phyloP scores from a whole-genome alignment of 1,140 invertebrate genomes.

The Chlorops oryzae region DNA sequence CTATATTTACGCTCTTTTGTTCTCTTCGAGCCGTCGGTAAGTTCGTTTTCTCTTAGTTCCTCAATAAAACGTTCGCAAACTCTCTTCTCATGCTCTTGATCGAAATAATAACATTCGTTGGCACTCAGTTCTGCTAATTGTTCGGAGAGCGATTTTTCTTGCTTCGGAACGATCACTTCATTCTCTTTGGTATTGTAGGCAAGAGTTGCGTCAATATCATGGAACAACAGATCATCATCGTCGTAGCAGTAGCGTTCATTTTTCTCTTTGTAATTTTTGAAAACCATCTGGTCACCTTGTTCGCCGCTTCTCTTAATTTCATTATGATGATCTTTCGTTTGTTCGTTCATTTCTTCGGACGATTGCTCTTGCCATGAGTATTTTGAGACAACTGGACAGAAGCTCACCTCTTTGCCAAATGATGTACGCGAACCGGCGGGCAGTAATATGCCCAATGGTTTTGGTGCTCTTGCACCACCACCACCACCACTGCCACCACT shows the following conservation, averaged over 20 bases:
- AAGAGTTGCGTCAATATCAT: constrained; percentile 34
- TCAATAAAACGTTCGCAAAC: not conserved
- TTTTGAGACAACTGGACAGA: constrained; percentile 65
- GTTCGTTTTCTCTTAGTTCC: constrained; percentile 13
- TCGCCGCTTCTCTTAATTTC: constrained; percentile 8
- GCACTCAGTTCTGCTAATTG: too few relatives aligned
- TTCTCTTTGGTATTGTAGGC: constrained; percentile 43
- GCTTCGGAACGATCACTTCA: constrained; percentile 28
- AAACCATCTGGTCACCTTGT: constrained; percentile 13
- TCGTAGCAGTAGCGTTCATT: constrained; percentile 4
- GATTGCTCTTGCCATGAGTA: constrained; percentile 61
- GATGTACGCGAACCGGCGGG: constrained; percentile 49
- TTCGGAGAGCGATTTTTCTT: constrained; percentile 21
- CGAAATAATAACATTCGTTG: too few relatives aligned
- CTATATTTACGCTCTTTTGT: constrained; percentile 12
- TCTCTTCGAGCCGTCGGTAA: constrained; percentile 20
- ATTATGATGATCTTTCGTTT: not conserved
- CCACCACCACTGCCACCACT: not conserved
- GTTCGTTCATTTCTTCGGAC: constrained; percentile 33
- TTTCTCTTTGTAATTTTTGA: not conserved
- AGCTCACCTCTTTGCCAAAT: constrained; percentile 56
- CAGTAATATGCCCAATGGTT: constrained; percentile 52
- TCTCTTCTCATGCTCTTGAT: too few relatives aligned
- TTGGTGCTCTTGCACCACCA: constrained; percentile 34
- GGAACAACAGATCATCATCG: constrained; percentile 30